Evolutionary conservation across 2,113 vertebrate genomes (phyloP).

Genomic region (Capricornis sumatraensis): DNA sequence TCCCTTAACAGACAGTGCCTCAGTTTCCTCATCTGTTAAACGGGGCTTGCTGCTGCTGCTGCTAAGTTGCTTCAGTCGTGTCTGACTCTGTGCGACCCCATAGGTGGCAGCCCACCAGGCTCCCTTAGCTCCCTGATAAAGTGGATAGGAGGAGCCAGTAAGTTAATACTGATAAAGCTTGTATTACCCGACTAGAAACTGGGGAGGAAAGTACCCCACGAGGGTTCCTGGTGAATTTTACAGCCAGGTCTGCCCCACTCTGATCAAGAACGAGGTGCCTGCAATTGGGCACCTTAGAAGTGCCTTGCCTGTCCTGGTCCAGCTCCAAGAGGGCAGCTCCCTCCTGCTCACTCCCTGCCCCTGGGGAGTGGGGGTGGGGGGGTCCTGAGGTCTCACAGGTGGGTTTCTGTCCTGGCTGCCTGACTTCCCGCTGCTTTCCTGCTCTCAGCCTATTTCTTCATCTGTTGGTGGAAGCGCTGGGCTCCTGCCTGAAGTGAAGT

Average conservation of each 20-base stretch:
- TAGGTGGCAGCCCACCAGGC: too few relatives aligned
- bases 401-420: background rate
- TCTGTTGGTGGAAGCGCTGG: background rate
- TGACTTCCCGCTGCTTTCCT: background rate
- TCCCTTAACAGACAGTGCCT: background rate
- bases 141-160: background rate
- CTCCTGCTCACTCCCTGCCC: background rate
- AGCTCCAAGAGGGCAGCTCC: background rate
- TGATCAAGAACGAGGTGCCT: background rate
- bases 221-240: background rate
- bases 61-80: too few relatives aligned
- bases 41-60: background rate
- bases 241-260: background rate
- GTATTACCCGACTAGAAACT: background rate
- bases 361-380: accelerated
- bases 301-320: background rate
- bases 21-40: background rate
- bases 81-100: too few relatives aligned
- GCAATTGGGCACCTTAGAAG: background rate
- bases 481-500: background rate
- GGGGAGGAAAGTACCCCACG: background rate
- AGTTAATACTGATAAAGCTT: background rate
- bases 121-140: background rate
- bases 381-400: background rate
- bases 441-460: background rate